A percentile compares a stretch with the other conserved stretches of the same genome.
phyloP scores from a whole-genome alignment of 2,113 vertebrate genomes.

The Recurvirostra avosetta region DNA sequence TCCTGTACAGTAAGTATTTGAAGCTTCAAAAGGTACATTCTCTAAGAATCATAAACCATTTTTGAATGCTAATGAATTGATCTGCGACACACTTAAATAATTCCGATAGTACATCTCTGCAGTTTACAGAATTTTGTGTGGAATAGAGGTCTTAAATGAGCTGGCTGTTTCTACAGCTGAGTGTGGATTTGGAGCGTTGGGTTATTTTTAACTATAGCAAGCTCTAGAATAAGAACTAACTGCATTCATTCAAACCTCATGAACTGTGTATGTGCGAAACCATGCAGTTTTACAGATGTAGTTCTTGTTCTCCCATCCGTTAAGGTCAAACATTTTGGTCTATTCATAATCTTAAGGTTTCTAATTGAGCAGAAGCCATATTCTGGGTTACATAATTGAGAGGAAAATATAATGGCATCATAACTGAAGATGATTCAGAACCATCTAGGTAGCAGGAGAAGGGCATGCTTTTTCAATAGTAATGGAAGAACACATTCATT shows the following conservation, averaged over 20 bases:
- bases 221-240: background rate
- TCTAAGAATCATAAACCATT: background rate
- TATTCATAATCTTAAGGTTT: background rate
- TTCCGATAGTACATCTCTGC: background rate
- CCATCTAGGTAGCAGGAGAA: background rate
- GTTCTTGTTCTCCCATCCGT: background rate
- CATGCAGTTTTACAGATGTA: background rate
- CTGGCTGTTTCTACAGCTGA: background rate
- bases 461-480: background rate
- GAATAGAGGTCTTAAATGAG: background rate
- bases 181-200: background rate
- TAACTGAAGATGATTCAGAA: background rate
- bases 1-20: constrained; percentile 84
- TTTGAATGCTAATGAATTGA: background rate
- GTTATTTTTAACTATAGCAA: background rate
- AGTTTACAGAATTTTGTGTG: background rate
- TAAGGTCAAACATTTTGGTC: background rate
- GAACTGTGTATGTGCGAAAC: background rate
- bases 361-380: background rate
- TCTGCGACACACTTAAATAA: background rate
- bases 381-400: background rate
- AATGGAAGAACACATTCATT: background rate
- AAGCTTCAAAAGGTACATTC: background rate
- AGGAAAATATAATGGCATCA: background rate
- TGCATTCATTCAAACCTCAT: background rate